Evolutionary conservation across 2,797 vertebrate species (phyloP), one percentile per base, ranked within the genome.

Genomic region (Lepilemur septentrionalis): DNA sequence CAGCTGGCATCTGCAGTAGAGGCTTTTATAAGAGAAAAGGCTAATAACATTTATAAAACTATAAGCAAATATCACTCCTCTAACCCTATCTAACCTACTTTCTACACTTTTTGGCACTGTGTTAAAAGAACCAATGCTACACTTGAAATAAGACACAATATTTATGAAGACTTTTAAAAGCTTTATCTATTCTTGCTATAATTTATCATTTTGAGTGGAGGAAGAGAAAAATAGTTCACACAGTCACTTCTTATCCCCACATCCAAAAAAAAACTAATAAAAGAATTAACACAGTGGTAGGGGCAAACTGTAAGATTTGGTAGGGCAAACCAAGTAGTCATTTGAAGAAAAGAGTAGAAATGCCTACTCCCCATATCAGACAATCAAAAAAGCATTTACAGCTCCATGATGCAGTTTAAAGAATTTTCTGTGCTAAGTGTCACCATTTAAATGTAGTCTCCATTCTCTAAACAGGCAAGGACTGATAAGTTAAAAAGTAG

Each of bases 161-260:
- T 93, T 94, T 80, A 79, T 28, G 76, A 96, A 72, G 35, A 63
- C 46, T 95, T 96, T 75, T 83, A 46, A 93, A 96, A 94, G 25
- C 3, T 55, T 0, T n/a, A 69, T 38, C 41, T 81, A 80, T 30
- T 84, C 17, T 73, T 92, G 72, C 35, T 89, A 55, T 41, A 88
- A 88, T 65, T 92, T 83, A 88, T 70, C 46, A 79, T 43, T 93
- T 82, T 93, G 59, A 90, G 23, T n/a, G 8, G 69, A 35, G 13
- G 12, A 89, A 89, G 30, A 67, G 50, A 7, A 76, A 84, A 95
- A 82, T 5, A 91, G 76, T 88, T 88, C 46, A 59, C 41, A 84
- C 28, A 93, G n/a, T 61, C 61, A 80, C 55, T 85, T n/a, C 57
- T 80, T n/a, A 8, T 4, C 12, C 41, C 41, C 17, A 83, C 28